Base-by-base conservation (phyloP, 2,888 invertebrate species). In the Melinaea menophilus region DNA sequence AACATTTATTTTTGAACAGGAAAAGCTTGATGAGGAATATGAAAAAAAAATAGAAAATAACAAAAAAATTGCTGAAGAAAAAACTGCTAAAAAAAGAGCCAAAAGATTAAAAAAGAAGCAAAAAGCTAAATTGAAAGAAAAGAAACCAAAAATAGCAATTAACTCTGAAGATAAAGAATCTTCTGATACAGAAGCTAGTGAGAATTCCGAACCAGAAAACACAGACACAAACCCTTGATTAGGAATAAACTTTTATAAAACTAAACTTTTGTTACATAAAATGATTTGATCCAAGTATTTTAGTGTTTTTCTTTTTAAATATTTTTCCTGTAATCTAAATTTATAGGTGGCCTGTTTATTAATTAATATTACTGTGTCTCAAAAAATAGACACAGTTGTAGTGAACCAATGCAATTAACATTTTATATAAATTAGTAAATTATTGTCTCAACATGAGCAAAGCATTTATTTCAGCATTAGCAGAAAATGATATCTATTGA, bases 81-180 rank as follows among this genome's bases (percentile, higher is more conserved):
- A 92, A 79, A 98, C 98, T 4, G 96, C 97, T 0, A 99, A 98
- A 79, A 98, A 97, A 81, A 92, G 99, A 72, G 95, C 95, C 0
- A 99, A 98, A 80, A 92, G 98, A 59, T 79, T 95, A 63, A 97
- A 95, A 79, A 95, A 93, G 78, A 97, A 96, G 78, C 91, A 79
- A 72, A 85, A 81, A 72, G 78, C 81, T 3, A 89, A 86, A 72
- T 63, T 78, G 22, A 87, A 86, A 72, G 78, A 69, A 5, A 93
- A 80, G 92, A 87, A 81, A 70, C 72, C 79, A n/a, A 89, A 87
- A 71, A 72, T 66, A 46, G 77, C 76, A 56, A 69, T 68, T 63
- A 81, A 75, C 71, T 37, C 56, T 5, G 55, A 56, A 31, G 4
- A 54, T 22, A 61, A 62, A 31, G 57, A 68, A 47, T 78, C 79